A percentile compares a stretch with the other conserved stretches of the same genome.
These are phyloP conservation scores for Plutella xylostella DNA, from an alignment of 2,888 invertebrate species.

Conservation along the genomic window DNA sequence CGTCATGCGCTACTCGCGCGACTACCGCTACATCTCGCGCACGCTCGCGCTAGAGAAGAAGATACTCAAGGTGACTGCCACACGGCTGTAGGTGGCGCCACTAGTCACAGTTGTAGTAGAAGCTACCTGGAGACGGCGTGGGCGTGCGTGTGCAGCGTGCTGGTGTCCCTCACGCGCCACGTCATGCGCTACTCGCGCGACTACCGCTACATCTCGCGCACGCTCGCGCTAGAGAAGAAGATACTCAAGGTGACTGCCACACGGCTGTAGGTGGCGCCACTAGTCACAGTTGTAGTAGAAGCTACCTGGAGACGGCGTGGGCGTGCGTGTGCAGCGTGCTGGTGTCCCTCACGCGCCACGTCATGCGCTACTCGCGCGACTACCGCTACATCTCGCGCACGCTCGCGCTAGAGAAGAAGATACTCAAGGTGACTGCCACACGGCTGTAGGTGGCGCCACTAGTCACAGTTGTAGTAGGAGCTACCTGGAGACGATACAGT, in stretches of 20 bases:
- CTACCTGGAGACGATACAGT: too few species aligned
- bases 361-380: constrained; percentile 91
- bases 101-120: too few species aligned
- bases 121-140: constrained; percentile 69
- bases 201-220: constrained; percentile 93
- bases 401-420: constrained; percentile 88
- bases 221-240: constrained; percentile 90
- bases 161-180: constrained; percentile 85
- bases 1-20: constrained; percentile 89
- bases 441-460: too few species aligned
- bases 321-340: constrained; percentile 82
- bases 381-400: constrained; percentile 95
- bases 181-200: constrained; percentile 92
- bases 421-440: constrained; percentile 77
- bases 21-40: constrained; percentile 94
- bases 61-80: constrained; percentile 88
- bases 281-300: constrained; percentile 64
- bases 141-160: constrained; percentile 80
- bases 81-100: too few species aligned
- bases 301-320: constrained; percentile 64
- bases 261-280: too few species aligned
- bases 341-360: constrained; percentile 82
- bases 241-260: constrained; percentile 90
- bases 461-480: too few species aligned
- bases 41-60: constrained; percentile 91